These are phyloP conservation scores for Drosophila serrata DNA, from an alignment of 1,140 invertebrate species.

Conservation along the genomic window DNA sequence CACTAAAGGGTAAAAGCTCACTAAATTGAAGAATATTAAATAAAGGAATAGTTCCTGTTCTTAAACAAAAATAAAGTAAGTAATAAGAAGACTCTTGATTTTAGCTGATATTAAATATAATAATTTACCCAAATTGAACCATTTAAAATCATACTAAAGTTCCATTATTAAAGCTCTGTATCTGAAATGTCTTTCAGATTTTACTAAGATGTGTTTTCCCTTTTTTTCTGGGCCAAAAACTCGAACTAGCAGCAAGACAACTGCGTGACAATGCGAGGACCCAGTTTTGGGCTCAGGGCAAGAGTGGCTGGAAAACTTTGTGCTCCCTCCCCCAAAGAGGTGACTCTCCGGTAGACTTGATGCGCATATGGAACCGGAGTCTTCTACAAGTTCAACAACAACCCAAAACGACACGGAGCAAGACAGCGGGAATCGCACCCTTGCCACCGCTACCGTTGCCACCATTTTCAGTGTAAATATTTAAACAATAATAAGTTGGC, in stretches of 20 bases:
- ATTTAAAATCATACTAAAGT: not conserved
- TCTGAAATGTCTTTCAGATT: not conserved
- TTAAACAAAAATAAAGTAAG: not conserved
- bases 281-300: conserved; percentile 14
- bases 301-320: conserved; percentile 58
- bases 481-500: conserved; percentile 83
- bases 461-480: conserved; percentile 74
- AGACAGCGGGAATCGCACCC: conserved; percentile 34
- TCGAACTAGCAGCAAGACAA: conserved; percentile 46
- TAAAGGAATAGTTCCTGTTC: not conserved
- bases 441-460: conserved; percentile 8
- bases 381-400: conserved; percentile 27
- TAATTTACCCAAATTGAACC: no score
- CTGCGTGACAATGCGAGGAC: conserved; percentile 73
- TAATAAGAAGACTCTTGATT: no score
- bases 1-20: no score
- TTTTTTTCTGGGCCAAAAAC: conserved; percentile 30
- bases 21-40: not conserved
- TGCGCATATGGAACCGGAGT: conserved; percentile 59
- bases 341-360: conserved; percentile 29
- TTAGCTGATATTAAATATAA: not conserved
- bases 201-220: not conserved
- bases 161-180: no score
- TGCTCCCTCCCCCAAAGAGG: conserved; percentile 12
- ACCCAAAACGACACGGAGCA: conserved; percentile 25